Base-by-base conservation (phyloP, 30 jellyfish, hydroid and myxozoan species). In the Chrysaora quinquecirrha region DNA sequence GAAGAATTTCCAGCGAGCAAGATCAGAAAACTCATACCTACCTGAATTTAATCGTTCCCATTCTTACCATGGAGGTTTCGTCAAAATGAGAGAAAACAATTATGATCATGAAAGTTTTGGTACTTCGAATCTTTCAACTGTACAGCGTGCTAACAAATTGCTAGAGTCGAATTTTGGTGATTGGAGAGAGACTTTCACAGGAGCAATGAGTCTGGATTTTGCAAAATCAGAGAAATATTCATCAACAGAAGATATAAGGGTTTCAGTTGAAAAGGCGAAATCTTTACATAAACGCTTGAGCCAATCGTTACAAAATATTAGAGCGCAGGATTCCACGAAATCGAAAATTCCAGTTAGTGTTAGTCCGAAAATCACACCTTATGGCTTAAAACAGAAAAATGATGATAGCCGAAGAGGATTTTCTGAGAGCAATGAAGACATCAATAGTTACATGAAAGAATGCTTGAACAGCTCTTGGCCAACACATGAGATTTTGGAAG, bases 61-160 rank as follows among this genome's bases (percentile, higher is more conserved):
- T 34, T 82, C 92, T 6, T 71, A 82, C 46, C 56, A 82, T 35
- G 92, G 84, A 10, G 78, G 79, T 30, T 82, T 82, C 29, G 0
- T 63, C 46, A 35, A 76, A 22, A 19, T 31, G 46, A 19, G 34
- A n/a, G 30, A 64, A 18, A 25, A 20, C 21, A 0, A 23, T 54
- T 23, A n/a, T 35, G 14, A 25, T 20, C 21, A n/a, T n/a, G 64
- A 46, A 4, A 2, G 35, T 1, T 33, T 32, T 28, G 62, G 11
- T 25, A 29, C 52, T 19, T 43, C 85, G 19, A 23, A 47, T 2
- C 16, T 69, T 30, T 23, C 87, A 7, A 23, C 64, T 19, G 7
- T 69, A 28, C 85, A 70, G 73, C 52, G 80, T 34, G 85, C 85
- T 0, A 50, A 34, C 21, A 66, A 62, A 34, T 31, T 82, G 1